Evolutionary conservation across 2,113 vertebrate genomes (phyloP).

Genomic region (Macaca mulatta): DNA sequence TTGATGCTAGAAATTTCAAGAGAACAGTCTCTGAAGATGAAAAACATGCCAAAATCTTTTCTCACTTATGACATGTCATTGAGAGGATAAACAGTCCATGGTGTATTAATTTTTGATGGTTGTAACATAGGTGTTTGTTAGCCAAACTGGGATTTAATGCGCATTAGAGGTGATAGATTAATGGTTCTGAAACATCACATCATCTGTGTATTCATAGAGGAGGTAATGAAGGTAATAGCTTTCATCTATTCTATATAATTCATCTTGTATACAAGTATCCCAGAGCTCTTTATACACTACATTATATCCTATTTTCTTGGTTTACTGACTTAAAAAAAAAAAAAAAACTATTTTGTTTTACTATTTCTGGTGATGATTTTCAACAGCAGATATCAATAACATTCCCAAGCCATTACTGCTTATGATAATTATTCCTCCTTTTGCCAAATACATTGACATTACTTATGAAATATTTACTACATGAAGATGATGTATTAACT

Average conservation of each 20-base stretch:
- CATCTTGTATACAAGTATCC: neutral
- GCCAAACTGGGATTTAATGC: neutral
- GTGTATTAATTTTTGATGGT: slow-evolving; percentile 50
- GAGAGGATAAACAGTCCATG: neutral
- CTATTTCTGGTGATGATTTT: slow-evolving; percentile 4
- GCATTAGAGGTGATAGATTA: slow-evolving; percentile 18
- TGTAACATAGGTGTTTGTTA: slow-evolving; percentile 44
- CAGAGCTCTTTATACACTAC: neutral
- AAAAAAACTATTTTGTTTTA: neutral
- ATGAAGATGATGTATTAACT: neutral
- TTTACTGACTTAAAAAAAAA: neutral
- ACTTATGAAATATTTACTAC: neutral
- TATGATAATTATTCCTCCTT: neutral
- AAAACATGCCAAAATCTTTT: slow-evolving; percentile 53
- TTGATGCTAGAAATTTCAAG: slow-evolving; percentile 60
- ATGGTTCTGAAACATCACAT: neutral
- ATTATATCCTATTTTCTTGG: neutral
- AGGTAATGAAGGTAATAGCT: neutral
- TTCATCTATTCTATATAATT: neutral
- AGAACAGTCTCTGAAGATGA: slow-evolving; percentile 20
- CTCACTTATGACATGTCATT: neutral
- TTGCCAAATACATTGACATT: neutral
- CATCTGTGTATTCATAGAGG: slow-evolving; percentile 1
- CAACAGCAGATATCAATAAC: neutral
- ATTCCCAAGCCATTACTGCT: neutral